Base-by-base conservation (phyloP, 92 coral and sea anemone genomes). In the Scolanthus callimorphus region DNA sequence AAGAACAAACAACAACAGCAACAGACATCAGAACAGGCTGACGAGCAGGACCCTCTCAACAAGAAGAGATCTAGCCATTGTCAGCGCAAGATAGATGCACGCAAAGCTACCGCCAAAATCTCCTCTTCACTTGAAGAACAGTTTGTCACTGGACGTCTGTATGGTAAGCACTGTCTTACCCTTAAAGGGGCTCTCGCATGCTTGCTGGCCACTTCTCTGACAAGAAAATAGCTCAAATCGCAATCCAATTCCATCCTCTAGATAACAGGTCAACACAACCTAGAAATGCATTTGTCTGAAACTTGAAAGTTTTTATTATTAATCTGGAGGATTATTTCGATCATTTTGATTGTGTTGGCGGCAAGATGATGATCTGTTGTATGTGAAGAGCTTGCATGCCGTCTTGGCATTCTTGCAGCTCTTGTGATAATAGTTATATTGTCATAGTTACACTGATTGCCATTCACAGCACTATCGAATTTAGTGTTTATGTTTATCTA, bases 401-500 rank as follows among this genome's bases (percentile, higher is more conserved):
- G 94, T 80, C 59, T 39, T 82, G 78, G 87, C 82, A 66, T 65
- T 53, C 24, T 11, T 49, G 63, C 74, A 62, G 52, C 58, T 74
- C 75, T 59, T 57, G 60, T 91, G 95, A 91, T 73, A 13, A 41
- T 10, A 6, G 8, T 15, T 74, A 51, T 19, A 13, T 69, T 83
- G 96, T 91, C 97, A 91, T 91, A 91, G 97, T 91, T 91, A 88
- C 97, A 80, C 97, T 91, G 96, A 91, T 77, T 91, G 91, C 89
- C 76, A 80, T 39, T 6, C 15, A 34, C 41, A 34, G 6, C 8
- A 6, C 41, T 34, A 6, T 34, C 8, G 41, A 15, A 34, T 34
- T 34, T 6, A 34, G 15, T 34, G 41, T n/a, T n/a, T n/a, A n/a
- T n/a, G n/a, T n/a, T n/a, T n/a, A n/a, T n/a, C n/a, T n/a, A n/a